Percentiles rank a stretch among this genome's conserved stretches.
Evolutionary conservation across 2,888 invertebrate species (phyloP).

Genomic region (Colletes collaris): DNA sequence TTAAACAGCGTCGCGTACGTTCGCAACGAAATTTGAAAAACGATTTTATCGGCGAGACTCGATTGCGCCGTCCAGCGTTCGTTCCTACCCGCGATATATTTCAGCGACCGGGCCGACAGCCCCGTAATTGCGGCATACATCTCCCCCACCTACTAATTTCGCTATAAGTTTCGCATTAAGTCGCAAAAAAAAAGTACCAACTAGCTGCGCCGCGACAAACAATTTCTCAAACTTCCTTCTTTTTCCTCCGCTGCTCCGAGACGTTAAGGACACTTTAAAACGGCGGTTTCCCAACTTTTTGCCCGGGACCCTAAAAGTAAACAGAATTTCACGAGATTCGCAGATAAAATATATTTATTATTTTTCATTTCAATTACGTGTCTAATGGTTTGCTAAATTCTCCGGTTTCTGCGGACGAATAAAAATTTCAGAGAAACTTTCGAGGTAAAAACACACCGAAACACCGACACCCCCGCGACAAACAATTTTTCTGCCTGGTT

Average conservation of each 20-base stretch:
- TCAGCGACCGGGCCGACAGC: conserved; percentile 27
- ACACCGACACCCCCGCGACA: too few species aligned
- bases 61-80: conserved; percentile 21
- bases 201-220: conserved; percentile 16
- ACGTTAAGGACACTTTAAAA: too few species aligned
- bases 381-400: too few species aligned
- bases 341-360: too few species aligned
- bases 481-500: not conserved
- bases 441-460: too few species aligned
- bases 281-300: too few species aligned
- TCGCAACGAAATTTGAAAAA: conserved; percentile 57
- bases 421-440: too few species aligned
- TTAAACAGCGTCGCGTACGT: conserved; percentile 40
- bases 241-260: not conserved
- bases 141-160: conserved; percentile 39
- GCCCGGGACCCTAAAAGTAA: too few species aligned
- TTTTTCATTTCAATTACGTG: too few species aligned
- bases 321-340: too few species aligned
- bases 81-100: conserved; percentile 22
- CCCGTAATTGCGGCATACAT: conserved; percentile 49
- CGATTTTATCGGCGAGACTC: conserved; percentile 52
- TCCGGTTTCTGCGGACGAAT: too few species aligned
- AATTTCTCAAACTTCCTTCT: not conserved
- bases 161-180: conserved; percentile 45
- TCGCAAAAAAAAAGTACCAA: not conserved